phyloP scores from a whole-genome alignment of 2,888 invertebrate genomes.

The Palloptera scutellata region DNA sequence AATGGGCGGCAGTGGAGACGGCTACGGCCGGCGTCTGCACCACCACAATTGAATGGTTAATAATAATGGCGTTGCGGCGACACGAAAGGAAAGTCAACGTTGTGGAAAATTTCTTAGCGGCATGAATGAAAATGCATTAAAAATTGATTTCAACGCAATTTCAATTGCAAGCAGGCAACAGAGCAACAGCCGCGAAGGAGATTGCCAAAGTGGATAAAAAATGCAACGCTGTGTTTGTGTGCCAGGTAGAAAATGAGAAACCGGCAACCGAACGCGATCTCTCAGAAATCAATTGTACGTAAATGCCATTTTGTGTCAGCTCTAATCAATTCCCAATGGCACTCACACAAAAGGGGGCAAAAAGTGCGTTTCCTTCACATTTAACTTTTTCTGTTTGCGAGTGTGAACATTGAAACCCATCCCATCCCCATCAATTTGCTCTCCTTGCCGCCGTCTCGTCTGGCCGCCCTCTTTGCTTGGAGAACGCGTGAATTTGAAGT shows the following conservation, averaged over 20 bases:
- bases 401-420: too few species aligned
- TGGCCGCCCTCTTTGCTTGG: not conserved
- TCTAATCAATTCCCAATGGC: slow-evolving; percentile 24
- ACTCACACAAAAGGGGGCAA: too few species aligned
- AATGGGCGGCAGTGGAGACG: not conserved
- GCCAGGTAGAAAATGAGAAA: too few species aligned
- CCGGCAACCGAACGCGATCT: too few species aligned
- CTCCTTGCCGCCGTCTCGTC: not conserved
- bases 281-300: not conserved
- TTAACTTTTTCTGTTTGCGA: too few species aligned
- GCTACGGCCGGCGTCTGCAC: not conserved
- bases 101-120: not conserved
- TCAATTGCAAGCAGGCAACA: too few species aligned
- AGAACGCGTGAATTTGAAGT: not conserved
- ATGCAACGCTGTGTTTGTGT: too few species aligned
- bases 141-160: slow-evolving; percentile 30
- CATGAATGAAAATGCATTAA: slow-evolving; percentile 7
- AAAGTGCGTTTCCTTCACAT: too few species aligned
- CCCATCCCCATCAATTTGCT: not conserved
- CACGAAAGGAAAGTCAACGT: slow-evolving; percentile 15
- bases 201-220: too few species aligned
- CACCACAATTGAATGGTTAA: not conserved
- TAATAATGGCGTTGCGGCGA: not conserved
- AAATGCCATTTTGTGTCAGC: not conserved
- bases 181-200: too few species aligned